phyloP scores from a whole-genome alignment of 2,888 invertebrate genomes.

The Acronicta aceris region DNA sequence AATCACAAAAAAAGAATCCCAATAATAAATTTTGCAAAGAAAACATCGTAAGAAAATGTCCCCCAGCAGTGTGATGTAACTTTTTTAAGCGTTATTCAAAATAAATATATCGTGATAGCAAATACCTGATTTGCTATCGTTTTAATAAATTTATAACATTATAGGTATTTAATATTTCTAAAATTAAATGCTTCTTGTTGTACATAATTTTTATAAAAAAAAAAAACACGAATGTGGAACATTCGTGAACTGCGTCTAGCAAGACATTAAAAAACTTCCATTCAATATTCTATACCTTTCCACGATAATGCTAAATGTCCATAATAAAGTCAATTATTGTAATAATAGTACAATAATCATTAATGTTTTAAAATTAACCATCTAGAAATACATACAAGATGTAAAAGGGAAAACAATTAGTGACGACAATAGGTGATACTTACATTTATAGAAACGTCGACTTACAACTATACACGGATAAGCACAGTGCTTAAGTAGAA shows the following conservation, averaged over 20 bases:
- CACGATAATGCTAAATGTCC: slow-evolving; percentile 82
- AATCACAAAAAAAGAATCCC: slow-evolving; percentile 67
- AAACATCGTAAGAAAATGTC: slow-evolving; percentile 71
- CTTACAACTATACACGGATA: slow-evolving; percentile 48
- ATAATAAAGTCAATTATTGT: slow-evolving; percentile 84
- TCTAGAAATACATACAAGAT: slow-evolving; percentile 85
- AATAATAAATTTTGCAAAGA: slow-evolving; percentile 65
- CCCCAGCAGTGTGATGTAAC: slow-evolving; percentile 83
- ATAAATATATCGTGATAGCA: slow-evolving; percentile 79
- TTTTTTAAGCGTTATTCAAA: slow-evolving; percentile 80
- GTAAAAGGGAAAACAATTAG: slow-evolving; percentile 81
- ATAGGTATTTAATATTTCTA: slow-evolving; percentile 85
- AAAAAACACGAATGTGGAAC: slow-evolving; percentile 62
- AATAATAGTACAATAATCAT: slow-evolving; percentile 84
- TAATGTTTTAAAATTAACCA: slow-evolving; percentile 80
- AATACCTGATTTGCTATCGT: slow-evolving; percentile 73
- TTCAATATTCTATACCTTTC: slow-evolving; percentile 74
- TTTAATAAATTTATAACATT: slow-evolving; percentile 82
- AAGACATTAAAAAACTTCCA: slow-evolving; percentile 71
- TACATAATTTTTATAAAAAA: slow-evolving; percentile 80
- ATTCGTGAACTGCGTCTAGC: slow-evolving; percentile 63
- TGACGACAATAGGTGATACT: slow-evolving; percentile 83
- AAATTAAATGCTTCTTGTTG: slow-evolving; percentile 89
- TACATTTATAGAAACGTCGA: slow-evolving; percentile 74
- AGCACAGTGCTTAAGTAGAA: slow-evolving; percentile 44